A percentile compares a stretch with the other conserved stretches of the same genome.
phyloP scores from a whole-genome alignment of 2,888 invertebrate species.

The Dryadula phaetusa region DNA sequence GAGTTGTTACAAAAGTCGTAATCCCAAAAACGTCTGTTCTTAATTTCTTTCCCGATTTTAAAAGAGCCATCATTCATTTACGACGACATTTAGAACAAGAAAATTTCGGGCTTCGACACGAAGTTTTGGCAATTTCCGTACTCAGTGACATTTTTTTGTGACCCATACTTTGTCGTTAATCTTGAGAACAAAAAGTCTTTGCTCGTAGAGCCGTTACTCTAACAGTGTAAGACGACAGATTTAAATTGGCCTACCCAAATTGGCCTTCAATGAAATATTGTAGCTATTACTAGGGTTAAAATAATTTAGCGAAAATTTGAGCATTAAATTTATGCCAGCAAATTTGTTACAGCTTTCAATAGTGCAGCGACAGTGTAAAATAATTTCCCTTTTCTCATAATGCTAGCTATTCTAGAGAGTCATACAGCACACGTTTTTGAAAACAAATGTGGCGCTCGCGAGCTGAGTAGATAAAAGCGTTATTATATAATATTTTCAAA shows the following conservation, averaged over 20 bases:
- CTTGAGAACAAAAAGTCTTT: conserved; percentile 78
- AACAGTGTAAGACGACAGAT: conserved; percentile 70
- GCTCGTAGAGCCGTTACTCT: conserved; percentile 67
- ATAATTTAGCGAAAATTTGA: conserved; percentile 32
- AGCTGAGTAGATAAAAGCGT: conserved; percentile 36
- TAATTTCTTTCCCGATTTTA: conserved; percentile 83
- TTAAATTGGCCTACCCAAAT: conserved; percentile 67
- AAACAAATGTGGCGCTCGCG: conserved; percentile 35
- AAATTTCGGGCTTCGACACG: conserved; percentile 80
- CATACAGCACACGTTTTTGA: conserved; percentile 30
- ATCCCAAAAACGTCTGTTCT: conserved; percentile 81
- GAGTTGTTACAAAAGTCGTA: conserved; percentile 76
- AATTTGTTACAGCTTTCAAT: conserved; percentile 9
- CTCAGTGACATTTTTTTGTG: conserved; percentile 77
- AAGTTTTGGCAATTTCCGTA: conserved; percentile 82
- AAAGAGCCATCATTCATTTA: conserved; percentile 83
- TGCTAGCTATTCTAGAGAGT: conserved; percentile 18
- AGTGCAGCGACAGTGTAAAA: conserved; percentile 16
- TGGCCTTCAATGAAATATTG: conserved; percentile 50
- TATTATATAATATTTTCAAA: conserved; percentile 35
- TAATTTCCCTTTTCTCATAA: conserved; percentile 25
- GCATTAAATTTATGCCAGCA: conserved; percentile 13
- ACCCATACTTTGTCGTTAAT: conserved; percentile 81
- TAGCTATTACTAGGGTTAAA: conserved; percentile 42
- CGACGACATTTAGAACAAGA: conserved; percentile 82